Percentiles rank a stretch among this genome's conserved stretches.
Evolutionary conservation across 2,797 vertebrate genomes (phyloP).

Genomic region (Alcedo atthis): DNA sequence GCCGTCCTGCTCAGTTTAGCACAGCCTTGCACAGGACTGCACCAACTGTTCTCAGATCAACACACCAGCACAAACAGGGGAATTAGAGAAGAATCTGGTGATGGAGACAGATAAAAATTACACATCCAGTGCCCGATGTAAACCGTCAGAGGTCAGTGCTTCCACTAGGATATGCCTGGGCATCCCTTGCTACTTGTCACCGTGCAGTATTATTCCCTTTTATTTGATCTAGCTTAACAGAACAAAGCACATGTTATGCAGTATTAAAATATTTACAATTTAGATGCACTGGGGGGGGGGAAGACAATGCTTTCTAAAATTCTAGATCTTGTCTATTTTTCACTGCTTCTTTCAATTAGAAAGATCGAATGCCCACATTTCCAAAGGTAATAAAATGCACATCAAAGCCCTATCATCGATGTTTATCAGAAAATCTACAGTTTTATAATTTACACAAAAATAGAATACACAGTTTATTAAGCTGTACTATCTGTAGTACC

Average conservation of each 20-base stretch:
- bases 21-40: neutral
- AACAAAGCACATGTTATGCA: neutral
- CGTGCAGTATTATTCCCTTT: neutral
- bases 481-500: neutral
- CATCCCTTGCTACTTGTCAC: neutral
- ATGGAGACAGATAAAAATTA: neutral
- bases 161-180: neutral
- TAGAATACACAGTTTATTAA: neutral
- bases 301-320: neutral
- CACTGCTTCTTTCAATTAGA: neutral
- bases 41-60: neutral
- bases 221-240: neutral
- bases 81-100: neutral
- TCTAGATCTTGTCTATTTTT: neutral
- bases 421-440: neutral
- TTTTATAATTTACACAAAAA: neutral
- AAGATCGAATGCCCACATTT: neutral
- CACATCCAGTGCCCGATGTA: neutral
- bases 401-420: neutral
- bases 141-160: neutral
- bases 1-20: neutral
- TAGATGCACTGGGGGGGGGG: neutral
- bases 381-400: neutral
- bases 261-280: neutral
- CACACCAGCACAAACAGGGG: neutral